Evolutionary conservation across 2,797 vertebrate species (phyloP).

Genomic region (Peromyscus eremicus): DNA sequence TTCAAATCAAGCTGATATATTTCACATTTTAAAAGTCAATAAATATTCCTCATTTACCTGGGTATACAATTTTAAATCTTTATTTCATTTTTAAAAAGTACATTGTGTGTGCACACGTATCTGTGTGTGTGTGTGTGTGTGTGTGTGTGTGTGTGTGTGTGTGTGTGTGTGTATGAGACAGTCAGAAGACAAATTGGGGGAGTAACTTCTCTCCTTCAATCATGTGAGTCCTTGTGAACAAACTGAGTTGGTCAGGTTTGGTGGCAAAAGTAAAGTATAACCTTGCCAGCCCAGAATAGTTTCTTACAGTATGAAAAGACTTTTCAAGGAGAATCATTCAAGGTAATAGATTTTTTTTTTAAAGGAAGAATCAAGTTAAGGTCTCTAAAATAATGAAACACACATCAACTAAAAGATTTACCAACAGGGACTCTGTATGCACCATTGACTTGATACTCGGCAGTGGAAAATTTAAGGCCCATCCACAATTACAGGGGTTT

Average conservation of each 20-base stretch:
- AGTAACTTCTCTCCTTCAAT: neutral
- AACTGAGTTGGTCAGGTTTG: neutral
- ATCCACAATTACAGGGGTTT: neutral
- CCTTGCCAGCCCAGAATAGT: neutral
- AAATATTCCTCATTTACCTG: constrained; percentile 41
- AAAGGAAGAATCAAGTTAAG: constrained; percentile 16
- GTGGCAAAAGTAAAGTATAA: neutral
- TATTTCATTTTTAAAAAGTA: neutral
- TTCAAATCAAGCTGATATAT: constrained; percentile 51
- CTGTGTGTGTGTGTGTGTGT: neutral
- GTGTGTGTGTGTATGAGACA: neutral
- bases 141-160: neutral
- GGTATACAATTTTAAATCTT: constrained; percentile 18
- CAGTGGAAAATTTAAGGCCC: neutral
- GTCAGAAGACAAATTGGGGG: neutral
- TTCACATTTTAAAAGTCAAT: constrained; percentile 47
- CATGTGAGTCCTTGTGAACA: neutral
- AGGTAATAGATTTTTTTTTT: constrained; percentile 20
- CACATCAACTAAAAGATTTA: constrained; percentile 21
- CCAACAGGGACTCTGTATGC: constrained; percentile 26
- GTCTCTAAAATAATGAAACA: constrained; percentile 38
- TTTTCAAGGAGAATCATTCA: constrained; percentile 19
- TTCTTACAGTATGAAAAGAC: constrained; percentile 22
- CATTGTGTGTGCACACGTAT: neutral
- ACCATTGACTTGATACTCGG: neutral